Evolutionary conservation across 2,113 vertebrate species (phyloP).

Genomic region (Grallaria varia): DNA sequence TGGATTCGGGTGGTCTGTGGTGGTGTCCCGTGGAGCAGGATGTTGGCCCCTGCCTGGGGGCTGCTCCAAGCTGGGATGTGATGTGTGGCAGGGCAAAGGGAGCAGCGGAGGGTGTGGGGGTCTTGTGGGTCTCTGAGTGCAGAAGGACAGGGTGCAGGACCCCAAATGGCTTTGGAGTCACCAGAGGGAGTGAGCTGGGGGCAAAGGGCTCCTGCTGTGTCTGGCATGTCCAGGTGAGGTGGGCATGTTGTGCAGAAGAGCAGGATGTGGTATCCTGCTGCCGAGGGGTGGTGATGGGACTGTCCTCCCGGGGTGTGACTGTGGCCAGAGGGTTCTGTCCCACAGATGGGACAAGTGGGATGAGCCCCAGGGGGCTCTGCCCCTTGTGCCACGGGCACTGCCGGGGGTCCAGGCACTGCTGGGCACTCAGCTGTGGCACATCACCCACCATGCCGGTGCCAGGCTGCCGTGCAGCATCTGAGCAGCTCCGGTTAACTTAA

Average conservation of each 20-base stretch:
- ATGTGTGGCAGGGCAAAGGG: not conserved
- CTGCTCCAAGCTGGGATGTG: not conserved
- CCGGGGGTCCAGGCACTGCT: not conserved
- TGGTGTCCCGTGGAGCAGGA: accelerated
- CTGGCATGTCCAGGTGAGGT: not conserved
- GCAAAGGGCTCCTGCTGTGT: accelerated
- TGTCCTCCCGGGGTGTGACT: not conserved
- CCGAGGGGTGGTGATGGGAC: accelerated
- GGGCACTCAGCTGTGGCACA: not conserved
- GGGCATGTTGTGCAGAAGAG: accelerated
- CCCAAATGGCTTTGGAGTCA: not conserved
- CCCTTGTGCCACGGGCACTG: not conserved
- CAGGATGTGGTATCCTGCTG: not conserved
- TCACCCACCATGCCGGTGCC: not conserved
- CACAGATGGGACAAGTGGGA: not conserved
- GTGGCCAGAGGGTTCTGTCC: not conserved
- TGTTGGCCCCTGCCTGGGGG: not conserved
- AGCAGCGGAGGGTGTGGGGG: accelerated
- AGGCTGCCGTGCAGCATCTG: not conserved
- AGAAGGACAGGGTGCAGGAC: not conserved
- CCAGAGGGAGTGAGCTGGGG: accelerated
- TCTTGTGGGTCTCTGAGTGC: accelerated
- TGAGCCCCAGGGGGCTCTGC: not conserved
- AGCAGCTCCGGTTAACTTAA: constrained; percentile 61
- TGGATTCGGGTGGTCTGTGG: accelerated